phyloP scores from a whole-genome alignment of 1,140 invertebrate species.

The Hyphantria cunea region DNA sequence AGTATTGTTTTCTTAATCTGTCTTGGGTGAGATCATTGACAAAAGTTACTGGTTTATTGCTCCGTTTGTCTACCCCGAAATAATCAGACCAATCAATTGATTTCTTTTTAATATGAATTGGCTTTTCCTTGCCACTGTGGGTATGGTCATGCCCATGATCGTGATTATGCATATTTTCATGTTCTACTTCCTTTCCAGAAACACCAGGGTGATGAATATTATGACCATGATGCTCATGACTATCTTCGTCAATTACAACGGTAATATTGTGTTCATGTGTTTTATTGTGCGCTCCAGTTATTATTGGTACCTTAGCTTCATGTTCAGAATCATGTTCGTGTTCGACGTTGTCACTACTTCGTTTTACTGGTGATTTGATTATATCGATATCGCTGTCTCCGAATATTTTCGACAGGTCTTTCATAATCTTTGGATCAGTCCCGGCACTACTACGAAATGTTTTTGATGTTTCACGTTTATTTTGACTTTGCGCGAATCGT shows the following conservation, averaged over 20 bases:
- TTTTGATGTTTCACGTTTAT: constrained; percentile 65
- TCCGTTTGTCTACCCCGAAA: constrained; percentile 90
- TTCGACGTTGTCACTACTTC: constrained; percentile 65
- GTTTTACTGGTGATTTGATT: constrained; percentile 74
- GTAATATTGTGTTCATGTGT: constrained; percentile 55
- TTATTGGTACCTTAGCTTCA: constrained; percentile 66
- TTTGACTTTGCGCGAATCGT: constrained; percentile 67
- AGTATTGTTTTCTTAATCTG: constrained; percentile 69
- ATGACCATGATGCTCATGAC: constrained; percentile 66
- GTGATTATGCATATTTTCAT: constrained; percentile 54
- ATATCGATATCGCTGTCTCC: constrained; percentile 61
- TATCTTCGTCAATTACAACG: constrained; percentile 52
- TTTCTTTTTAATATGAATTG: constrained; percentile 86
- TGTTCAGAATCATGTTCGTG: constrained; percentile 56
- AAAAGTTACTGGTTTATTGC: constrained; percentile 83
- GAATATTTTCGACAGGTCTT: constrained; percentile 82
- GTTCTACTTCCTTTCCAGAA: constrained; percentile 58
- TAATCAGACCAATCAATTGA: constrained; percentile 93
- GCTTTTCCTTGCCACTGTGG: constrained; percentile 60
- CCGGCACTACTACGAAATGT: constrained; percentile 74
- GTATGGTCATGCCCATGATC: constrained; percentile 47
- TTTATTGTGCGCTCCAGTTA: constrained; percentile 56
- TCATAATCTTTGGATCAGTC: constrained; percentile 80
- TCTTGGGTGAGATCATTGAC: constrained; percentile 62
- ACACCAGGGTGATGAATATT: constrained; percentile 78